Base-by-base conservation (phyloP, 2,888 invertebrate species). In the Microdon myrmicae region DNA sequence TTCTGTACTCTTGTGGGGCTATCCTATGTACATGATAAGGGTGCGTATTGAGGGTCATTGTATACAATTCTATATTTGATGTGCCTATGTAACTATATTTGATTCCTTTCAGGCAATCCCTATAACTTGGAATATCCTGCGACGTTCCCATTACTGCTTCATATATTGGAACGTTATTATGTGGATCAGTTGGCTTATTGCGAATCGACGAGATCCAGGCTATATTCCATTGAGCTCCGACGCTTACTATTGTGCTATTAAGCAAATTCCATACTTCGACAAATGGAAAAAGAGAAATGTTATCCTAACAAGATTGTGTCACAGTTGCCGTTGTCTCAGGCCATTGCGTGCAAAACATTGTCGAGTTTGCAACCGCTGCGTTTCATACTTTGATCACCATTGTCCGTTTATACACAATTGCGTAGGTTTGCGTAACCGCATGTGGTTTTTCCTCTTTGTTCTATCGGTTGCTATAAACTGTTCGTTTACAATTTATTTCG, bases 401-500 rank as follows among this genome's bases (percentile, higher is more conserved):
- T 96, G 96, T 76, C 95, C 95, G 0, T 96, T 95, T 76, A 94
- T 96, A 71, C 93, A 94, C 80, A 96, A 96, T 77, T 96, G 96
- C 77, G 93, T 96, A 10, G 96, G 96, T 1, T 83, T 94, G 25
- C 86, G 90, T 58, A 96, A 96, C 81, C 86, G 95, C 73, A 91
- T 92, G 84, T 95, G 94, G 94, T 95, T 95, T 82, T 91, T 93
- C 76, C 80, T 92, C 47, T 94, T 94, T 76, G 92, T 94, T 1
- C 86, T 91, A 83, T 90, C 91, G 71, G 88, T 94, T 19, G 92
- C 93, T 6, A 88, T 93, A 60, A 92, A 94, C 79, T 92, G 92
- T 77, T 89, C 92, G 0, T 87, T 92, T 69, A 90, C 92, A 0
- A 89, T 94, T 69, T 94, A 93, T 78, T 92, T 93, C 78, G 92